These are phyloP conservation scores for Varanus salvator DNA, from an alignment of 2,113 vertebrate genomes.

Conservation along the genomic window DNA sequence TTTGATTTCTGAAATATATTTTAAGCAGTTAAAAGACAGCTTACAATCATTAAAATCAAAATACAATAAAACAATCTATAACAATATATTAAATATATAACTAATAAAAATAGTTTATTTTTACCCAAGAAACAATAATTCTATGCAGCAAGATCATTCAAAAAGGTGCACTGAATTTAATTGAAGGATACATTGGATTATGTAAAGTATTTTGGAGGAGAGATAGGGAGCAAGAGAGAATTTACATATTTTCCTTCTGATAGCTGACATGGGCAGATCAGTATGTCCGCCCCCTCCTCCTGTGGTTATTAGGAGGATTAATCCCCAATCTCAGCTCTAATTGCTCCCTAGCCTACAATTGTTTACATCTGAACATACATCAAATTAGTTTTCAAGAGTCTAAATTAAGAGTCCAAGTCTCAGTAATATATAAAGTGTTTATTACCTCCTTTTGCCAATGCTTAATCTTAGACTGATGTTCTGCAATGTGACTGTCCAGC, in stretches of 20 bases:
- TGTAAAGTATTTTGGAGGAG: not conserved
- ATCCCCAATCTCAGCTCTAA: not conserved
- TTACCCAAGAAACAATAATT: not conserved
- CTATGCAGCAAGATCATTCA: not conserved
- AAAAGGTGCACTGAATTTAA: not conserved
- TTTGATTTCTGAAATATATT: slow-evolving; percentile 82
- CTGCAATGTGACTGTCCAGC: slow-evolving; percentile 82
- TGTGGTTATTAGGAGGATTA: not conserved
- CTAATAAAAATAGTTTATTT: too few species aligned
- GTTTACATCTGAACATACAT: not conserved
- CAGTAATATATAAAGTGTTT: not conserved
- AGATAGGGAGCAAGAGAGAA: too few species aligned
- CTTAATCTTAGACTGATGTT: slow-evolving; percentile 90
- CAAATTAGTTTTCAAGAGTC: not conserved
- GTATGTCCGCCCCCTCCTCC: too few species aligned
- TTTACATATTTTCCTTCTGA: too few species aligned
- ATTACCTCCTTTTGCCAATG: slow-evolving; percentile 95
- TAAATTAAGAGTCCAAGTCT: not conserved
- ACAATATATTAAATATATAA: too few species aligned
- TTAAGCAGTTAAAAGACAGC: not conserved
- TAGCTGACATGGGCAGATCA: not conserved
- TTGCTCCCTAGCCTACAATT: not conserved
- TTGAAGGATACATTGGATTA: not conserved
- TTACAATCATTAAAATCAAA: too few species aligned
- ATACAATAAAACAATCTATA: too few species aligned